These are phyloP conservation scores for Rhynchopsitta pachyrhyncha DNA, from an alignment of 2,113 vertebrate genomes.

Conservation along the genomic window DNA sequence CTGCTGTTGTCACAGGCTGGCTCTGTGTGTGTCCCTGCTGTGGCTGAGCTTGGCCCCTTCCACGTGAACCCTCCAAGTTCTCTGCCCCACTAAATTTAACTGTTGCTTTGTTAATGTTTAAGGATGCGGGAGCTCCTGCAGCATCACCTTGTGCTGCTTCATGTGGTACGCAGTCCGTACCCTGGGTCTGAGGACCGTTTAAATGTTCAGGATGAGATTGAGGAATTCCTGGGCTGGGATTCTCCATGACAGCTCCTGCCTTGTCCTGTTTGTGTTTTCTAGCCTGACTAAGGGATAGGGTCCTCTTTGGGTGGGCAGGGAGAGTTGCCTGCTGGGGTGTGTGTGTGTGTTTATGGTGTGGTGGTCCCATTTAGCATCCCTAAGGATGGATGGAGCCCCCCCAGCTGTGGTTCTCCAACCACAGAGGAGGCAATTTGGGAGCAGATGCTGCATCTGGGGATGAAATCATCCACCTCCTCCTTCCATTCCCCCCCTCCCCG, in stretches of 20 bases:
- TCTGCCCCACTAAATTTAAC: not conserved
- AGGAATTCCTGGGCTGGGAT: not conserved
- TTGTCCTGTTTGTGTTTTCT: not conserved
- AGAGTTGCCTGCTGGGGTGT: not conserved
- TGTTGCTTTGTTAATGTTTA: not conserved
- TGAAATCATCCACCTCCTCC: conserved; percentile 52
- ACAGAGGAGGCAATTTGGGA: not conserved
- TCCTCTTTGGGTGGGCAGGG: not conserved
- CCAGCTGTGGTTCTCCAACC: not conserved
- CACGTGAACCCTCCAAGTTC: not conserved
- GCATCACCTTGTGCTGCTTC: not conserved
- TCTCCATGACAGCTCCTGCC: not conserved
- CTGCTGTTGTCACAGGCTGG: not conserved
- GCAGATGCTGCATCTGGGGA: conserved; percentile 45
- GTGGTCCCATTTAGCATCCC: not conserved
- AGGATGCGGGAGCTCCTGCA: not conserved
- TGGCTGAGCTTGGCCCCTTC: not conserved
- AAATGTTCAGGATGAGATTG: not conserved
- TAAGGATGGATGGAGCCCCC: not conserved
- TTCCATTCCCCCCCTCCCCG: not conserved
- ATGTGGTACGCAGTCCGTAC: not conserved
- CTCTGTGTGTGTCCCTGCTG: accelerated
- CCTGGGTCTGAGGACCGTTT: not conserved
- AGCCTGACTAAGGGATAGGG: not conserved
- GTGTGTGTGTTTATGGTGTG: not conserved